Percentiles rank a stretch among this genome's conserved stretches.
These are phyloP conservation scores for Epinephelus malabaricus DNA, from an alignment of 2,797 vertebrate species.

Conservation along the genomic window DNA sequence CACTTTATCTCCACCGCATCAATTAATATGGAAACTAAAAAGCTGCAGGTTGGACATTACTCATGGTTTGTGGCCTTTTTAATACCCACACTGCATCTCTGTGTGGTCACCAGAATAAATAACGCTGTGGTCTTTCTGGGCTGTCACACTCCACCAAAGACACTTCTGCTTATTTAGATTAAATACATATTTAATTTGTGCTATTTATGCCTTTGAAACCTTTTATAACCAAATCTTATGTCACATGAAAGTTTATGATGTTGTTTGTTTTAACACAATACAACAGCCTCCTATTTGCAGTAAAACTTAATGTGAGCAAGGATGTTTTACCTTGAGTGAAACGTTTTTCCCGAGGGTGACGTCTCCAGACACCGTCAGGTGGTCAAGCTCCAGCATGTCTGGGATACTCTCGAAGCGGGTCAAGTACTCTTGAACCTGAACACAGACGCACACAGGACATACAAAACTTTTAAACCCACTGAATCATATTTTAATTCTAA, in stretches of 20 bases:
- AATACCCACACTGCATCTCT: not conserved
- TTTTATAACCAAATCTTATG: not conserved
- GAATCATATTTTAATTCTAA: no score
- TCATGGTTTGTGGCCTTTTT: not conserved
- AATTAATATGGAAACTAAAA: not conserved
- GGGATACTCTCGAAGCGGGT: constrained; percentile 98
- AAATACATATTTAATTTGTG: not conserved
- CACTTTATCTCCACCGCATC: not conserved
- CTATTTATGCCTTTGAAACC: not conserved
- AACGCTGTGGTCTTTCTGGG: not conserved
- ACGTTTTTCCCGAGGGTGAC: constrained; percentile 99
- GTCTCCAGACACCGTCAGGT: constrained; percentile 98
- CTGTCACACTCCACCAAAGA: accelerated
- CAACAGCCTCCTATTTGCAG: no score
- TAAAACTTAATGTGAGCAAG: accelerated
- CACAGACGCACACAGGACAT: not conserved
- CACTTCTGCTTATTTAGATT: not conserved
- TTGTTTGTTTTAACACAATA: not conserved
- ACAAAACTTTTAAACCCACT: no score
- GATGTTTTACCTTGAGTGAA: constrained; percentile 90
- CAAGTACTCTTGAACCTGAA: constrained; percentile 96
- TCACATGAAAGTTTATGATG: not conserved
- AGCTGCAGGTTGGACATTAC: not conserved
- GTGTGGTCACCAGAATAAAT: constrained; percentile 1
- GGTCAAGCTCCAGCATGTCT: constrained; percentile 98